phyloP scores from a whole-genome alignment of 2,113 vertebrate species.

The Sphaerodactylus townsendi region DNA sequence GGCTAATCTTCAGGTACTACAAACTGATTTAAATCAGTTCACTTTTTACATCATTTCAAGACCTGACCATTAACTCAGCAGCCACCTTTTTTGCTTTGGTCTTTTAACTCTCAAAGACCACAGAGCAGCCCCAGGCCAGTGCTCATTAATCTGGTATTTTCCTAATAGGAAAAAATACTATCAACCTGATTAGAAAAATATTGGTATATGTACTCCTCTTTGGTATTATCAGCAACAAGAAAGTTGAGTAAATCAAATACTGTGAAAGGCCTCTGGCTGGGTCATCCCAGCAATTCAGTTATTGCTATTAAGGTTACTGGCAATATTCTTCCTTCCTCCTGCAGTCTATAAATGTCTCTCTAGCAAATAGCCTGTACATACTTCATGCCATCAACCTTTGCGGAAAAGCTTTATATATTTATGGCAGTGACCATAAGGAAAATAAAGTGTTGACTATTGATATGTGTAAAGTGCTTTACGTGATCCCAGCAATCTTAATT shows the following conservation, averaged over 20 bases:
- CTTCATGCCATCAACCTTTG: constrained; percentile 7
- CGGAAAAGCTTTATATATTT: constrained; percentile 38
- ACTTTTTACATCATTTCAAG: neutral
- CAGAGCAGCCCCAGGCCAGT: too few relatives aligned
- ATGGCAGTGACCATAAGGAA: neutral
- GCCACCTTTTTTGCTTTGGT: neutral
- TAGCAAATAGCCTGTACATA: constrained; percentile 31
- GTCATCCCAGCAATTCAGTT: constrained; percentile 38
- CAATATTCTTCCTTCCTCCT: constrained; percentile 34
- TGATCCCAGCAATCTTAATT: constrained; percentile 28
- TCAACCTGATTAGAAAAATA: too few relatives aligned
- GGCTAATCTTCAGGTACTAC: neutral
- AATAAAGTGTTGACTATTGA: constrained; percentile 9
- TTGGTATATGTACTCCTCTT: too few relatives aligned
- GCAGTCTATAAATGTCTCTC: constrained; percentile 22
- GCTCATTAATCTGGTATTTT: too few relatives aligned
- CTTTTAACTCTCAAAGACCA: too few relatives aligned
- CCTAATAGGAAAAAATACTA: too few relatives aligned
- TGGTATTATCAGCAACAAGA: constrained; percentile 25
- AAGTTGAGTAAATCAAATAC: constrained; percentile 42
- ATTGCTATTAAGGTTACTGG: constrained; percentile 39
- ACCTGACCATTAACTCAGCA: neutral
- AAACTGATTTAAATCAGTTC: neutral
- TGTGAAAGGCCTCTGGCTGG: neutral
- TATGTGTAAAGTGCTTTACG: constrained; percentile 34